Evolutionary conservation across 2,113 vertebrate genomes (phyloP).

Genomic region (Dryoscopus gambensis): DNA sequence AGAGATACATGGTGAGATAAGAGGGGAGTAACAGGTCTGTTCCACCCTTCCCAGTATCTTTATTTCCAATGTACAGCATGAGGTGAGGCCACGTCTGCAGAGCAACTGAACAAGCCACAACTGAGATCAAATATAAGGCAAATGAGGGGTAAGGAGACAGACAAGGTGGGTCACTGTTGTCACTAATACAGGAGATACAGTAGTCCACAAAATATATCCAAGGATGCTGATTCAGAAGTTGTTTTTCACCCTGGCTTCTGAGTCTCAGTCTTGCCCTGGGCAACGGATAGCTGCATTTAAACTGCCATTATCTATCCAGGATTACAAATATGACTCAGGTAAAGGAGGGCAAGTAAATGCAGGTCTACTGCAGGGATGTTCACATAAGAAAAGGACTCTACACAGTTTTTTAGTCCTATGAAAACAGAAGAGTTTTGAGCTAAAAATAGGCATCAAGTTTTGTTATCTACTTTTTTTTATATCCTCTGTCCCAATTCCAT

Average conservation of each 20-base stretch:
- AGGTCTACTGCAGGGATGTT: background rate
- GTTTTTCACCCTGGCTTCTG: constrained; percentile 4
- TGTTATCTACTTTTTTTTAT: background rate
- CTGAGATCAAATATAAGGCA: background rate
- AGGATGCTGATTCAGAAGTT: background rate
- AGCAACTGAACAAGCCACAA: background rate
- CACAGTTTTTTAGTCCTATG: background rate
- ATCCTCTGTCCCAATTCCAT: background rate
- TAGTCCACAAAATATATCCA: background rate
- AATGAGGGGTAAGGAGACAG: background rate
- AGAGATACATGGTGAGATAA: background rate
- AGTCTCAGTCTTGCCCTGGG: background rate
- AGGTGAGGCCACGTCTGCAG: background rate
- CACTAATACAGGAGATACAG: background rate
- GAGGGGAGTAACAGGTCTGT: background rate
- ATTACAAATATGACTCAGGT: constrained; percentile 16
- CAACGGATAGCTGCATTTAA: background rate
- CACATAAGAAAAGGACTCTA: background rate
- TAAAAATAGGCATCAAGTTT: background rate
- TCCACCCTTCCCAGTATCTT: background rate
- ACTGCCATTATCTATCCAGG: background rate
- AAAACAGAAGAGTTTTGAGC: constrained; percentile 5
- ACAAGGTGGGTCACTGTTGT: background rate
- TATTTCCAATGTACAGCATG: background rate
- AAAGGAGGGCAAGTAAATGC: constrained; percentile 32